Conservation (phyloP, 2,888 invertebrate genomes). For the Hetaerina titia region DNA sequence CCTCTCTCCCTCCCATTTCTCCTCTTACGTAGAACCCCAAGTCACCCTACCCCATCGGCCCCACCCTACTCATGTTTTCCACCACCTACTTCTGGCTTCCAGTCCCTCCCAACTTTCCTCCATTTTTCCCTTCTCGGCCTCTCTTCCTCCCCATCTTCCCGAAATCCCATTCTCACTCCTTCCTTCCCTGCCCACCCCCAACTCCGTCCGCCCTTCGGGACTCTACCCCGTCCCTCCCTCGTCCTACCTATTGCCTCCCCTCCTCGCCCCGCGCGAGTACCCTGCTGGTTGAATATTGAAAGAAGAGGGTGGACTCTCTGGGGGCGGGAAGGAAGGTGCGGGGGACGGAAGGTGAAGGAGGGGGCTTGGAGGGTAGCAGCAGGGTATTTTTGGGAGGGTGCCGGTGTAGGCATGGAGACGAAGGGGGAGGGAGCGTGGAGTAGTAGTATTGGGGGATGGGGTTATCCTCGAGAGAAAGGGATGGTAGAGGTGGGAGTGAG, state of each 20-base stretch:
- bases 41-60: neutral
- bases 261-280: neutral
- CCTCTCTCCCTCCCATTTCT: neutral
- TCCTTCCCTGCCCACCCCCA: neutral
- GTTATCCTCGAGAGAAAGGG: neutral
- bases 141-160: neutral
- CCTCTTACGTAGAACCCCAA: neutral
- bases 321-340: neutral
- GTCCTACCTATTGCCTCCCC: neutral
- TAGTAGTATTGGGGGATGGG: neutral
- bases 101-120: neutral
- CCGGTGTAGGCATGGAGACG: neutral
- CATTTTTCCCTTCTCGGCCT: neutral
- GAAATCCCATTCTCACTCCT: neutral
- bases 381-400: neutral
- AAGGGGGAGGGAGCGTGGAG: neutral
- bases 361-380: neutral
- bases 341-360: neutral
- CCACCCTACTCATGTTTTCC: neutral
- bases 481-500: neutral
- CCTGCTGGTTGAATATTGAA: conserved; percentile 63
- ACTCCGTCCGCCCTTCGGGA: neutral
- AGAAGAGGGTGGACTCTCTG: conserved; percentile 28
- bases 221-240: neutral
- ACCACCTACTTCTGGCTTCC: neutral